phyloP scores from a whole-genome alignment of 2,888 invertebrate species.

The Schizotus pectinicornis region DNA sequence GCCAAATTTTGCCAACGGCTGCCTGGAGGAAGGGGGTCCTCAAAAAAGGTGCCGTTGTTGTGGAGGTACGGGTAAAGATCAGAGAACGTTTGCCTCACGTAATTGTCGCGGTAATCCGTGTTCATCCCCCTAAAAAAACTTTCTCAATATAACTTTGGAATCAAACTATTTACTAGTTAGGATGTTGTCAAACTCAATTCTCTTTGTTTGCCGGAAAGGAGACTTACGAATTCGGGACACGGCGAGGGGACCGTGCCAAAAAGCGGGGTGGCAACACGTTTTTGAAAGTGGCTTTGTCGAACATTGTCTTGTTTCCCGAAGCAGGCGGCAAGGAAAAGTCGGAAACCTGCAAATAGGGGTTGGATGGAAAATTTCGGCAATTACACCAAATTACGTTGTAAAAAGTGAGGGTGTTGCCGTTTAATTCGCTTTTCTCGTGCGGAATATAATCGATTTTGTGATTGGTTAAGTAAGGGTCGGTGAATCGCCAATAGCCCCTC shows the following conservation, averaged over 20 bases:
- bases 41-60: conserved; percentile 44
- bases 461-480: conserved; percentile 58
- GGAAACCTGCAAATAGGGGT: conserved; percentile 34
- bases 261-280: conserved; percentile 40
- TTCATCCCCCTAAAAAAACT: conserved; percentile 49
- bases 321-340: conserved; percentile 36
- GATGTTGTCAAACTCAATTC: background rate
- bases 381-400: conserved; percentile 47
- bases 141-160: conserved; percentile 3
- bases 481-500: conserved; percentile 51
- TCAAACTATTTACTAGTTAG: too few relatives aligned
- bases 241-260: conserved; percentile 39
- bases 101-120: conserved; percentile 50
- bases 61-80: conserved; percentile 48
- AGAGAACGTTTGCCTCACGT: conserved; percentile 47
- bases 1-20: conserved; percentile 53
- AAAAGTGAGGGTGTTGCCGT: conserved; percentile 55
- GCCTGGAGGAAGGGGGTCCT: conserved; percentile 44
- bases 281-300: conserved; percentile 40
- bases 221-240: conserved; percentile 50
- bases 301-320: conserved; percentile 42
- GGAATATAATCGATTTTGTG: conserved; percentile 49
- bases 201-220: background rate
- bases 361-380: background rate
- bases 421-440: conserved; percentile 47